Evolutionary conservation across 2,888 invertebrate genomes (phyloP).

Genomic region (Apamea crenata): DNA sequence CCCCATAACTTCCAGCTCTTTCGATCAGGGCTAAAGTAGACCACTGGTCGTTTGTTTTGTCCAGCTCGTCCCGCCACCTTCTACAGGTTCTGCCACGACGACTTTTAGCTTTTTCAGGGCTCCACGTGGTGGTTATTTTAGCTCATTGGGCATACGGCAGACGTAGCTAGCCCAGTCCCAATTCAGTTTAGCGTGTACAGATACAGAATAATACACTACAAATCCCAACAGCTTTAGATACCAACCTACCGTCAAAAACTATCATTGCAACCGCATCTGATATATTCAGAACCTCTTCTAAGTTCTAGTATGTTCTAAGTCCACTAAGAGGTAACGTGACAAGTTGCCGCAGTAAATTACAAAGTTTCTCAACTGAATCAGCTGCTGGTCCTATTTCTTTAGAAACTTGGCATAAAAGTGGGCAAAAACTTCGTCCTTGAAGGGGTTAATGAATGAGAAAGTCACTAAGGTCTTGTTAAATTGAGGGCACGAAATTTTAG

Average conservation of each 20-base stretch:
- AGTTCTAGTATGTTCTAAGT: conserved; percentile 39
- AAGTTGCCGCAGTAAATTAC: conserved; percentile 62
- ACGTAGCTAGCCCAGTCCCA: no score
- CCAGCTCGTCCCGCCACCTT: no score
- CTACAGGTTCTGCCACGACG: no score
- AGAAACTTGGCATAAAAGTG: conserved; percentile 47
- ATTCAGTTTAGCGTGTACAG: no score
- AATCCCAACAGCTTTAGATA: not conserved
- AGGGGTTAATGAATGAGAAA: conserved; percentile 57
- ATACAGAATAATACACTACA: no score
- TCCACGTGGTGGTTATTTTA: no score
- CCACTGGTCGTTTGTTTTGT: no score
- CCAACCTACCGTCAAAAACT: not conserved
- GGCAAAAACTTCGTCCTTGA: conserved; percentile 41
- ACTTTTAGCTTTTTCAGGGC: no score
- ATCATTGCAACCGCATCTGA: conserved; percentile 22
- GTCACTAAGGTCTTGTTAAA: conserved; percentile 28
- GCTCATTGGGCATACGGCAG: no score
- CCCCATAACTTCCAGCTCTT: no score
- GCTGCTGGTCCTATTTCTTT: conserved; percentile 51
- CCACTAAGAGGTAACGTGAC: conserved; percentile 49
- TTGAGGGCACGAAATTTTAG: conserved; percentile 40
- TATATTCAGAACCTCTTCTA: conserved; percentile 38
- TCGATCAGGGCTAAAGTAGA: no score
- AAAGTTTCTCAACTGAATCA: conserved; percentile 57